Percentiles rank a stretch among this genome's conserved stretches.
phyloP scores from a whole-genome alignment of 2,113 vertebrate species.

The Odobenus rosmarus region DNA sequence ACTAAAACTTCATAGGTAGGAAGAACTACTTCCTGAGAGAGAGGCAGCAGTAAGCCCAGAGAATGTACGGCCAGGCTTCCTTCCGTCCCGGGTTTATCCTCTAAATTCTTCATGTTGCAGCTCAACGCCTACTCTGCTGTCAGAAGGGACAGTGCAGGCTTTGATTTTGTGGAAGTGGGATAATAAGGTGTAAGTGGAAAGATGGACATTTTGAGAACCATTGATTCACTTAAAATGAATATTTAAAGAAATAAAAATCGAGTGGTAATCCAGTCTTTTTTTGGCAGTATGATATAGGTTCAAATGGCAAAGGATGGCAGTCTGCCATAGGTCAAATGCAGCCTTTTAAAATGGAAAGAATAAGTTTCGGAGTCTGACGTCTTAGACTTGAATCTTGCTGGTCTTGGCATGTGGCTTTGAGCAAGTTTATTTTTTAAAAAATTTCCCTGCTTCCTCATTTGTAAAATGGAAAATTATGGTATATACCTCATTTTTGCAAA shows the following conservation, averaged over 20 bases:
- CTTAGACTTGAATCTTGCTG: background rate
- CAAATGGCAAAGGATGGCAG: background rate
- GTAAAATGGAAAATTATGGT: background rate
- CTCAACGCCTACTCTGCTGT: background rate
- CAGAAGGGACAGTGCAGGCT: background rate
- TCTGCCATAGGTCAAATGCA: background rate
- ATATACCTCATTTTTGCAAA: background rate
- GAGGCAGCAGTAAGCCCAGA: background rate
- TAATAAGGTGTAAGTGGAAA: background rate
- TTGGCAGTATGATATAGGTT: background rate
- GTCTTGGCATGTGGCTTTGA: background rate
- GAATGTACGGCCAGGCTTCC: background rate
- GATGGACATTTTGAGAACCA: background rate
- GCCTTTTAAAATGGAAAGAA: background rate
- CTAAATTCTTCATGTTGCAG: background rate
- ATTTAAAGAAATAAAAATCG: background rate
- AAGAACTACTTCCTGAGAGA: background rate
- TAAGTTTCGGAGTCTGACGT: background rate
- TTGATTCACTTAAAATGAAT: background rate
- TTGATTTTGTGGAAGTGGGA: background rate
- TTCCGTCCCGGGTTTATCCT: background rate
- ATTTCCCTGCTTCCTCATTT: background rate
- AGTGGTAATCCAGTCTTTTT: background rate
- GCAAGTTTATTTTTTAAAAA: background rate
- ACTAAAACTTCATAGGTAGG: background rate